These are phyloP conservation scores for Clarias gariepinus DNA, from an alignment of 2,113 vertebrate species.

Conservation along the genomic window DNA sequence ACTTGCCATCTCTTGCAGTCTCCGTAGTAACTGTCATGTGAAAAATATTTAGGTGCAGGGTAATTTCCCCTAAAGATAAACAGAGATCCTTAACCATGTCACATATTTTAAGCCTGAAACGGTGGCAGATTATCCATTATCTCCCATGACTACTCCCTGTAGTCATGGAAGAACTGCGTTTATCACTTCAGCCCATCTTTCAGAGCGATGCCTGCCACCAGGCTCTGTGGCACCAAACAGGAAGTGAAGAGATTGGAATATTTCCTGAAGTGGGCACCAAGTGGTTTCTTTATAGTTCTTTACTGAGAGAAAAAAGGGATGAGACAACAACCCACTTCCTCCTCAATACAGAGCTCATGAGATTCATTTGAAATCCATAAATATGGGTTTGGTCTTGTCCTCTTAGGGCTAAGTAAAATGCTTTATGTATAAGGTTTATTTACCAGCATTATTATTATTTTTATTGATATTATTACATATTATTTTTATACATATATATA, in stretches of 20 bases:
- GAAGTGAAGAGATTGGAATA: conserved; percentile 53
- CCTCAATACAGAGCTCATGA: neutral
- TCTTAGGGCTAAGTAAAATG: neutral
- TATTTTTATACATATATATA: neutral
- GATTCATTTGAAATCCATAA: neutral
- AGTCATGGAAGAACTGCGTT: conserved; percentile 28
- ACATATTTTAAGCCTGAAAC: conserved; percentile 52
- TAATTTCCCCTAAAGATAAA: conserved; percentile 55
- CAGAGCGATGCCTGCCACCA: conserved; percentile 39
- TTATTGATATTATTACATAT: too few relatives aligned
- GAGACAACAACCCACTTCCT: neutral
- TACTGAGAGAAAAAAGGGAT: conserved; percentile 1
- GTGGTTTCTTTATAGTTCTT: conserved; percentile 25
- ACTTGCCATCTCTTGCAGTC: neutral
- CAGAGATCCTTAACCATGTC: conserved; percentile 41
- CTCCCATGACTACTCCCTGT: conserved; percentile 47
- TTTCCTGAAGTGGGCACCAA: conserved; percentile 49
- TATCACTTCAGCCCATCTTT: conserved; percentile 53
- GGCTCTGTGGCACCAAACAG: conserved; percentile 61
- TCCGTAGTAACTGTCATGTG: conserved; percentile 1
- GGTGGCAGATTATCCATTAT: conserved; percentile 46
- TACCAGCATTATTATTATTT: neutral
- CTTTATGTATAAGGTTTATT: neutral
- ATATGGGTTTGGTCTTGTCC: neutral
- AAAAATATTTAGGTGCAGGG: conserved; percentile 43